These are phyloP conservation scores for Nylanderia fulva DNA, from an alignment of 1,140 invertebrate species.

Conservation along the genomic window DNA sequence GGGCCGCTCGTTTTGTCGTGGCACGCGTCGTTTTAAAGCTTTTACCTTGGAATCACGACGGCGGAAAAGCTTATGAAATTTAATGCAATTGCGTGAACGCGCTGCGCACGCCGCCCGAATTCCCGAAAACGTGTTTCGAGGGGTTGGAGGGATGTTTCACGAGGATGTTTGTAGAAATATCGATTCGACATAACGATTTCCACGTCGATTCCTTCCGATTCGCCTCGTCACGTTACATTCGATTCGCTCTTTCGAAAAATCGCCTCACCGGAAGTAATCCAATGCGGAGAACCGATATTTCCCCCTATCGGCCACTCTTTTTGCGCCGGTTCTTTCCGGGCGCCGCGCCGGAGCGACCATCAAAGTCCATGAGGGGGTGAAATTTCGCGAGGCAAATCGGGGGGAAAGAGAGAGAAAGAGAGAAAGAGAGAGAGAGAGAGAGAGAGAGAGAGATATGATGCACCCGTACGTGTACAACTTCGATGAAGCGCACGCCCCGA, in stretches of 20 bases:
- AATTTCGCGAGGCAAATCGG: constrained; percentile 51
- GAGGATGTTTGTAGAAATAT: constrained; percentile 55
- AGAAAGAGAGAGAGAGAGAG: not conserved
- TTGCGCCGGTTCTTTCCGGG: constrained; percentile 39
- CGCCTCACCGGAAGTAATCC: constrained; percentile 58
- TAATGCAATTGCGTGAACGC: constrained; percentile 59
- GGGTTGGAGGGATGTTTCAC: constrained; percentile 9
- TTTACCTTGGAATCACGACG: constrained; percentile 45
- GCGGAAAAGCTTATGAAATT: constrained; percentile 62
- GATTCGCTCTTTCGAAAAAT: constrained; percentile 50
- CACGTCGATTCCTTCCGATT: constrained; percentile 59
- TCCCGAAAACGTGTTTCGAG: constrained; percentile 40
- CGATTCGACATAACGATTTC: constrained; percentile 61
- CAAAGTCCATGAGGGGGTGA: constrained; percentile 42
- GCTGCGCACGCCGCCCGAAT: not conserved
- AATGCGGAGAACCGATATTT: constrained; percentile 51
- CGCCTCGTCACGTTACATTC: constrained; percentile 54
- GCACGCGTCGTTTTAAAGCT: constrained; percentile 48
- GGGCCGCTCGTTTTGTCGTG: not conserved
- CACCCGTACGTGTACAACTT: constrained; percentile 26
- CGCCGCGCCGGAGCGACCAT: constrained; percentile 14
- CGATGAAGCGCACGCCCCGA: constrained; percentile 24
- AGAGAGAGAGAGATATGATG: not conserved
- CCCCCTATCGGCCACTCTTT: constrained; percentile 32
- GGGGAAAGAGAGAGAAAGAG: not conserved